Evolutionary conservation across 2,113 vertebrate genomes (phyloP).

Genomic region (Steatornis caripensis): DNA sequence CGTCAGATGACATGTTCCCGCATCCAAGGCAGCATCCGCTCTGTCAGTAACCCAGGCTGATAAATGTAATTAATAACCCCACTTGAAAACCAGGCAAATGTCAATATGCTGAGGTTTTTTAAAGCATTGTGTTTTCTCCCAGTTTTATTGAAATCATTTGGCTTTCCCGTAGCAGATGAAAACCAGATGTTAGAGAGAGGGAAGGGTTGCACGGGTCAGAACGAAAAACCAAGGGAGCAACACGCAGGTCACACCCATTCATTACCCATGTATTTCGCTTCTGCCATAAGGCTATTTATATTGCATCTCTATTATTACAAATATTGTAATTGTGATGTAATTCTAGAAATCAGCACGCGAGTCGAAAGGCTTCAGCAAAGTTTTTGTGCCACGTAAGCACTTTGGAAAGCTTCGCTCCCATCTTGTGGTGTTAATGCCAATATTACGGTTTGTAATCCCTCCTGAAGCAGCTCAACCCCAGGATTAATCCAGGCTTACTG

Average conservation of each 20-base stretch:
- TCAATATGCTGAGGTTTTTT: not conserved
- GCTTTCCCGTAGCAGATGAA: constrained; percentile 35
- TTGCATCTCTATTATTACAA: constrained; percentile 30
- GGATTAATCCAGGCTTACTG: not conserved
- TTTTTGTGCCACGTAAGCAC: not conserved
- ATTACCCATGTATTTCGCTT: constrained; percentile 19
- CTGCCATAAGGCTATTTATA: constrained; percentile 23
- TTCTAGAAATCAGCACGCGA: not conserved
- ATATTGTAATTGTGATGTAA: constrained; percentile 23
- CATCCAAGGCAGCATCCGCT: not conserved
- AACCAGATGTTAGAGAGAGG: constrained; percentile 35
- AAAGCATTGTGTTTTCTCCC: not conserved
- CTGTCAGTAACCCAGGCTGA: not conserved
- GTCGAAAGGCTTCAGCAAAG: not conserved
- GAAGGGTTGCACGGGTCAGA: not conserved
- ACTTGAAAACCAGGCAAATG: not conserved
- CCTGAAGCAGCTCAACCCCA: not conserved
- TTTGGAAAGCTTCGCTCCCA: not conserved
- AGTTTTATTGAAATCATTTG: constrained; percentile 11
- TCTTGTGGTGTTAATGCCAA: not conserved
- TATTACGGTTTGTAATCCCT: not conserved
- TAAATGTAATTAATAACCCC: not conserved
- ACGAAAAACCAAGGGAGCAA: not conserved
- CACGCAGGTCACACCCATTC: constrained; percentile 37
- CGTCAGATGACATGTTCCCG: not conserved